phyloP scores from a whole-genome alignment of 1,140 invertebrate genomes.

The Meloidogyne chitwoodi region DNA sequence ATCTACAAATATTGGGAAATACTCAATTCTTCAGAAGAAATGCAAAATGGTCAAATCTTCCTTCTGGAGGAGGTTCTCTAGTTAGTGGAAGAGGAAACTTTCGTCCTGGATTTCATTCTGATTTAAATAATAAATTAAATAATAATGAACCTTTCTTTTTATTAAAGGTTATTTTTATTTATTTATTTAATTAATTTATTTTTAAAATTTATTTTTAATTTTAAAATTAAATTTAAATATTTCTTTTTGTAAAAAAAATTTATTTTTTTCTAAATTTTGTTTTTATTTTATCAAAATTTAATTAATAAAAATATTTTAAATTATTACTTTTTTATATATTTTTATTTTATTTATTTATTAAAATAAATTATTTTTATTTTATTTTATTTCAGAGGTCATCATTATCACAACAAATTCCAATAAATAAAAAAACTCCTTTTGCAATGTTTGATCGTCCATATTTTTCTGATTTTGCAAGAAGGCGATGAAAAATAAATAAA shows the following conservation, averaged over 20 bases:
- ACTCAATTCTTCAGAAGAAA: constrained; percentile 31
- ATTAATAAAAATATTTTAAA: too few relatives aligned
- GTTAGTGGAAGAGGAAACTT: constrained; percentile 24
- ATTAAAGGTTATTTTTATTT: background rate
- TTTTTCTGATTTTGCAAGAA: background rate
- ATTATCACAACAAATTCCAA: background rate
- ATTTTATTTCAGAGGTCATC: background rate
- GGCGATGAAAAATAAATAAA: background rate
- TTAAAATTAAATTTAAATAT: too few relatives aligned
- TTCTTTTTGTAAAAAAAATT: too few relatives aligned
- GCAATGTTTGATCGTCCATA: background rate
- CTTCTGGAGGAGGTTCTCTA: constrained; percentile 29
- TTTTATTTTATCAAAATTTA: too few relatives aligned
- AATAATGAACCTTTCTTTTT: background rate
- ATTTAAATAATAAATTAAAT: background rate
- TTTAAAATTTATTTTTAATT: too few relatives aligned
- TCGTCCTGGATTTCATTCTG: constrained; percentile 12
- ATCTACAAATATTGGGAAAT: background rate
- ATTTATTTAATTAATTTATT: too few relatives aligned
- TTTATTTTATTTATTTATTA: too few relatives aligned
- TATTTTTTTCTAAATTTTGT: too few relatives aligned
- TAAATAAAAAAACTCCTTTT: background rate
- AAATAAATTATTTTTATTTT: too few relatives aligned
- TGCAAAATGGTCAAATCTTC: constrained; percentile 38
- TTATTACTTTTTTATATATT: too few relatives aligned